Percentiles rank a stretch among this genome's conserved stretches.
Conservation (phyloP, 2,888 invertebrate genomes). For the Helleia helle region DNA sequence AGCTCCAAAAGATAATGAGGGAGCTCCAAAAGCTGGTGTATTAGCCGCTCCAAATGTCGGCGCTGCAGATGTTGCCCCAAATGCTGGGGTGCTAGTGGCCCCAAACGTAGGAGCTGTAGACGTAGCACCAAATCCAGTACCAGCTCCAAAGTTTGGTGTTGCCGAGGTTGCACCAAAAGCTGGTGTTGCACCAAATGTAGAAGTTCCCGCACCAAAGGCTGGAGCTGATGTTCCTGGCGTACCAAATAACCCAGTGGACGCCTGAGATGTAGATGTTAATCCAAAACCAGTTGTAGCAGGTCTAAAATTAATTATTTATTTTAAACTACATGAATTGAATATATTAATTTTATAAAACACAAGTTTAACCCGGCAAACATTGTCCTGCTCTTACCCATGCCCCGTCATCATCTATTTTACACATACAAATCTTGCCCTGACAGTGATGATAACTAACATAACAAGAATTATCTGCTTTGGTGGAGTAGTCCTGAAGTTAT, state of each 20-base stretch:
- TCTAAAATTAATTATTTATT: constrained; percentile 25
- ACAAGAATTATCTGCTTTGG: too few relatives aligned
- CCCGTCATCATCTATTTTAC: too few relatives aligned
- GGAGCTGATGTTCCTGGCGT: constrained; percentile 28
- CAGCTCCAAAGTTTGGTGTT: too few relatives aligned
- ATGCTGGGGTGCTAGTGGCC: constrained; percentile 19
- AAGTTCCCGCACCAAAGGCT: constrained; percentile 35
- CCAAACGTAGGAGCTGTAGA: constrained; percentile 21
- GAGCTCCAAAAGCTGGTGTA: constrained; percentile 31
- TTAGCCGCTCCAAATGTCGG: constrained; percentile 25
- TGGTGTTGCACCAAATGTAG: constrained; percentile 34
- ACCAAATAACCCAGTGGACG: constrained; percentile 28
- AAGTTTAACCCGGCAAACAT: too few relatives aligned
- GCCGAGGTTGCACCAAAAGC: constrained; percentile 35
- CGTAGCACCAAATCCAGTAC: constrained; percentile 20
- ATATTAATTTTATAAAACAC: too few relatives aligned
- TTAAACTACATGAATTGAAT: too few relatives aligned
- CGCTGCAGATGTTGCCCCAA: constrained; percentile 18
- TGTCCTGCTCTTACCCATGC: too few relatives aligned
- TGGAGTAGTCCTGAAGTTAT: too few relatives aligned
- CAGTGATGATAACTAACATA: too few relatives aligned
- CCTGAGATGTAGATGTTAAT: constrained; percentile 28
- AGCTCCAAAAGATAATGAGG: too few relatives aligned
- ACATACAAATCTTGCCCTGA: too few relatives aligned
- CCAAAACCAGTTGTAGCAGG: constrained; percentile 53